phyloP scores from a whole-genome alignment of 2,888 invertebrate genomes.

The Campoletis raptor region DNA sequence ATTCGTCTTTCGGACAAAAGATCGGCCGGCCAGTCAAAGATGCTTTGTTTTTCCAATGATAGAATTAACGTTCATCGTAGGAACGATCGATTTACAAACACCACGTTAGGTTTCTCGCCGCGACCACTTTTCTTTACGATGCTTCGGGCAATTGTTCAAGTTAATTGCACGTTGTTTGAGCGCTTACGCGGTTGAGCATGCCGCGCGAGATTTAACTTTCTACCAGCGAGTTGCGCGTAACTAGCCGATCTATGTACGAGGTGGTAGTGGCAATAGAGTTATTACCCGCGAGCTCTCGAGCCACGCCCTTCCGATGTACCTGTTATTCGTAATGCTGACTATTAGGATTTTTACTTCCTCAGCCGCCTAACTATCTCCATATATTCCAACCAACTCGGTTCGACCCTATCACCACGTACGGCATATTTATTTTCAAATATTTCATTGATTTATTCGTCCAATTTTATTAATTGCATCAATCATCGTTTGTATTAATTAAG shows the following conservation, averaged over 20 bases:
- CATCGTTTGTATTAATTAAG: too few relatives aligned
- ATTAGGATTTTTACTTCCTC: conserved; percentile 78
- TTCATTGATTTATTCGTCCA: too few relatives aligned
- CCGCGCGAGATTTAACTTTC: conserved; percentile 77
- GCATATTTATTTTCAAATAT: too few relatives aligned
- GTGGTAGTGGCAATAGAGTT: conserved; percentile 79
- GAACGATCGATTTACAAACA: too few relatives aligned
- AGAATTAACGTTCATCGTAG: conserved; percentile 34
- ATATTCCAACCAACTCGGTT: too few relatives aligned
- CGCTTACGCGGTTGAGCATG: conserved; percentile 31
- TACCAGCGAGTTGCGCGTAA: conserved; percentile 65
- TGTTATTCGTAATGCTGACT: conserved; percentile 81
- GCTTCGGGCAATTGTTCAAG: conserved; percentile 82
- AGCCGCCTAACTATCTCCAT: neutral
- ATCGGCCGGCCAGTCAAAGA: conserved; percentile 35
- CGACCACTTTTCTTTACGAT: conserved; percentile 77
- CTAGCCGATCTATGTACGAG: conserved; percentile 41
- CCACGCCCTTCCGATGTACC: conserved; percentile 83
- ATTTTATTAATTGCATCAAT: too few relatives aligned
- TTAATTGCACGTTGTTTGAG: conserved; percentile 82
- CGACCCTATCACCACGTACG: too few relatives aligned
- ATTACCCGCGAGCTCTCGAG: conserved; percentile 77
- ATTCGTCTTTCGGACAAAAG: conserved; percentile 60
- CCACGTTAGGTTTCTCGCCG: neutral
- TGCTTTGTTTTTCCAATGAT: conserved; percentile 42